A percentile compares a stretch with the other conserved stretches of the same genome.
Evolutionary conservation across 2,888 invertebrate genomes (phyloP).

Genomic region (Acanthosoma haemorrhoidale): DNA sequence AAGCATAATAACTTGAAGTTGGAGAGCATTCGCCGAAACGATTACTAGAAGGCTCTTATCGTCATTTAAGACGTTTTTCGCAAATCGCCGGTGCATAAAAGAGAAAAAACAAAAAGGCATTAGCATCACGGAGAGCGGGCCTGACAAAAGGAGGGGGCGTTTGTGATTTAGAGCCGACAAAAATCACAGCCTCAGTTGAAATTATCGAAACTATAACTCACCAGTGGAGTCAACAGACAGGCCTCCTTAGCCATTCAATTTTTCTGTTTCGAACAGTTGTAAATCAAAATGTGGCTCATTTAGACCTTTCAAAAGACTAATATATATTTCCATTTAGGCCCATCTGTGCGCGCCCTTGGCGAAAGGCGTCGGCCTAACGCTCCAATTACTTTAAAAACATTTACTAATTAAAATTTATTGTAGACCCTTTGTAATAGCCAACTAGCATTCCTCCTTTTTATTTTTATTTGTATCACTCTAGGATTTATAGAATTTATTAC

Average conservation of each 20-base stretch:
- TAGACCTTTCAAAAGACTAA: not conserved
- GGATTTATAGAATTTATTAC: not conserved
- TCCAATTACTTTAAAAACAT: not conserved
- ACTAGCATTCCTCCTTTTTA: not conserved
- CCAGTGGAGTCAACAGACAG: not conserved
- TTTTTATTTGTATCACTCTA: not conserved
- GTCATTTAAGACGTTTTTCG: not conserved
- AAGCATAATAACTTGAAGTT: no score
- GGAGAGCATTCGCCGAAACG: no score
- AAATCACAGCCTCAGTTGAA: not conserved
- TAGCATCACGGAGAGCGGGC: not conserved
- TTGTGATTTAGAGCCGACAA: conserved; percentile 6
- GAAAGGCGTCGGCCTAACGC: not conserved
- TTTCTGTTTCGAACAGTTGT: not conserved
- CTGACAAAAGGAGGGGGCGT: not conserved
- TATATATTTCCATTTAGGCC: not conserved
- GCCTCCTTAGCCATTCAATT: not conserved
- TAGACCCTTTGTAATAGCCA: not conserved
- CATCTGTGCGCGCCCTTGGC: no score
- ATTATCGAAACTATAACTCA: conserved; percentile 4
- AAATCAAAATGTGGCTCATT: not conserved
- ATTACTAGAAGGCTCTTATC: no score
- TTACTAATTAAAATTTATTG: conserved; percentile 9
- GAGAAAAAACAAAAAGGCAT: no score
- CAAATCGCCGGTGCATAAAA: not conserved